Percentiles rank a stretch among this genome's conserved stretches.
Conservation (phyloP, 2,113 vertebrate genomes). For the Baryphthengus martii region DNA sequence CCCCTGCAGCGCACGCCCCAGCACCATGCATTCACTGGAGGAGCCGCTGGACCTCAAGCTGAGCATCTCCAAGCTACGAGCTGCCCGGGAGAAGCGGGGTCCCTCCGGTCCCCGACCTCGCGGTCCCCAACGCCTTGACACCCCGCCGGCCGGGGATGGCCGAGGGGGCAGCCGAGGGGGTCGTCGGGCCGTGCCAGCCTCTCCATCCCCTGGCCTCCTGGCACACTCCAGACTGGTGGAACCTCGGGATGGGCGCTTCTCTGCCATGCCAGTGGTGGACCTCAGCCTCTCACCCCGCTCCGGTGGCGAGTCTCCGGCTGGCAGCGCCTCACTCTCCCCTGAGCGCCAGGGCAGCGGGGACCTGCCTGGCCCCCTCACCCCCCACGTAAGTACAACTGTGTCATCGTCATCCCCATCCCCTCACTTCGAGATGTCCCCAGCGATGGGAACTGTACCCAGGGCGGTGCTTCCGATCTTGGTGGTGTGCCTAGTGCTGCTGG, state of each 20-base stretch:
- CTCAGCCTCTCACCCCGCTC: conserved; percentile 87
- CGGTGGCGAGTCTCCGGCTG: conserved; percentile 72
- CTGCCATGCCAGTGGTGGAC: conserved; percentile 82
- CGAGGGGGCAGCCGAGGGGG: conserved; percentile 73
- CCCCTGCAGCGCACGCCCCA: neutral
- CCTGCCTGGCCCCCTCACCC: conserved; percentile 71
- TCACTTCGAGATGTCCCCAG: neutral
- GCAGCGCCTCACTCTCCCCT: conserved; percentile 81
- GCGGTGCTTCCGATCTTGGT: neutral
- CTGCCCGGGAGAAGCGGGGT: conserved; percentile 72
- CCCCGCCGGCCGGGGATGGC: conserved; percentile 78
- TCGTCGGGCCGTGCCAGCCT: neutral
- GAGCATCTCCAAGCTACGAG: conserved; percentile 81
- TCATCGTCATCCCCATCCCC: neutral
- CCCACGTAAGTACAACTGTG: conserved; percentile 75
- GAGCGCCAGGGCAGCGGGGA: conserved; percentile 82
- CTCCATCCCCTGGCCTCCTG: conserved; percentile 62
- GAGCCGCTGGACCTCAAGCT: conserved; percentile 97
- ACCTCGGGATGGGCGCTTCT: conserved; percentile 77
- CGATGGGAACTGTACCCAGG: neutral
- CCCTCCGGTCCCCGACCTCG: conserved; percentile 56
- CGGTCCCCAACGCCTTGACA: conserved; percentile 70
- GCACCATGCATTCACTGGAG: conserved; percentile 91
- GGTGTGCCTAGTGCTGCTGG: neutral
- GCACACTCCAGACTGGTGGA: conserved; percentile 74